Evolutionary conservation across 2,888 invertebrate genomes (phyloP).

Genomic region (Esperia sulphurella): DNA sequence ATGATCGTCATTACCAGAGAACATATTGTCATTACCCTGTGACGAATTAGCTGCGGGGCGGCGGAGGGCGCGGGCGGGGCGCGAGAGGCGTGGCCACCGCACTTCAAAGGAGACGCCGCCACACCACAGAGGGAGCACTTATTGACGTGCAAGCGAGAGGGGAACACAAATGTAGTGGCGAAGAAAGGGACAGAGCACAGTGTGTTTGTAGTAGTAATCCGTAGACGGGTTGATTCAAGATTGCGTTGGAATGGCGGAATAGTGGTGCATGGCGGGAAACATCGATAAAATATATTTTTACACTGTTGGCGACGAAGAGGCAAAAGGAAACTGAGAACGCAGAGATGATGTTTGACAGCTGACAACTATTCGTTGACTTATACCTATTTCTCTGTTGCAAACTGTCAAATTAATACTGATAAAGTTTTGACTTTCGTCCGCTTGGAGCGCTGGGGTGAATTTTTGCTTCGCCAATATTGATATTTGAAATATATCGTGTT

Average conservation of each 20-base stretch:
- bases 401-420: too few relatives aligned
- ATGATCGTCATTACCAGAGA: slow-evolving; percentile 71
- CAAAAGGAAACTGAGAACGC: too few relatives aligned
- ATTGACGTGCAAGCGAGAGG: slow-evolving; percentile 44
- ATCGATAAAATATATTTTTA: slow-evolving; percentile 10
- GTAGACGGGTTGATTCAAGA: slow-evolving; percentile 70
- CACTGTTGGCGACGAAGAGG: too few relatives aligned
- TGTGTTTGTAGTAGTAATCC: slow-evolving; percentile 67
- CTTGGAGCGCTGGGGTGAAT: too few relatives aligned
- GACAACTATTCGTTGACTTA: too few relatives aligned
- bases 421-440: too few relatives aligned
- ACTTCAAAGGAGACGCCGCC: slow-evolving; percentile 69
- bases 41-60: slow-evolving; percentile 65
- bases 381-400: too few relatives aligned
- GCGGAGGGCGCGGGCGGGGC: slow-evolving; percentile 20
- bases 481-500: too few relatives aligned
- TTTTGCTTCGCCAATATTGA: too few relatives aligned
- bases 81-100: slow-evolving; percentile 54
- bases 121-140: slow-evolving; percentile 57
- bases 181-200: slow-evolving; percentile 33
- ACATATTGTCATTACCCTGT: slow-evolving; percentile 75
- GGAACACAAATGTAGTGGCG: slow-evolving; percentile 2
- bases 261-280: slow-evolving; percentile 35
- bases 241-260: slow-evolving; percentile 55
- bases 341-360: too few relatives aligned